A percentile compares a stretch with the other conserved stretches of the same genome.
Conservation (phyloP, 2,888 invertebrate species). For the Hypsopygia costalis region DNA sequence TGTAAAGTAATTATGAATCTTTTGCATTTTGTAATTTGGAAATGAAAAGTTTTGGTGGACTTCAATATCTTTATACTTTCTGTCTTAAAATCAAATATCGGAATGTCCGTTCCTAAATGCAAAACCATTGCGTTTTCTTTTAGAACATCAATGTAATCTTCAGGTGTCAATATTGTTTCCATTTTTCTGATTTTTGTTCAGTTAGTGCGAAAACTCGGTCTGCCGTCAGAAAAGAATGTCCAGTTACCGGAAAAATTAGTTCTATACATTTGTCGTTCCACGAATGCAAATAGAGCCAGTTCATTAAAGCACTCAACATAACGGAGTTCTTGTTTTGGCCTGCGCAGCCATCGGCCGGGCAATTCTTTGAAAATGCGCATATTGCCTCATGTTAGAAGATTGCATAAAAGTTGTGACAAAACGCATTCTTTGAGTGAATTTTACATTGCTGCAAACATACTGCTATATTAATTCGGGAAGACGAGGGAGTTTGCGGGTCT, state of each 20-base stretch:
- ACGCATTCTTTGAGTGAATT: slow-evolving; percentile 2
- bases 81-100: slow-evolving; percentile 19
- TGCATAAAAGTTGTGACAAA: slow-evolving; percentile 1
- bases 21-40: slow-evolving; percentile 21
- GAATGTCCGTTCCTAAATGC: slow-evolving; percentile 16
- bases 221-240: slow-evolving; percentile 22
- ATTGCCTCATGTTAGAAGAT: slow-evolving; percentile 1
- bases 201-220: slow-evolving; percentile 22
- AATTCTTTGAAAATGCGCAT: slow-evolving; percentile 1
- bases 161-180: slow-evolving; percentile 18
- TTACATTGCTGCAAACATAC: slow-evolving; percentile 1
- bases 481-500: no score
- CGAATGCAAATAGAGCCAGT: slow-evolving; percentile 4
- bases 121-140: slow-evolving; percentile 15
- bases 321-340: slow-evolving; percentile 27
- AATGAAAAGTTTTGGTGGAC: slow-evolving; percentile 19
- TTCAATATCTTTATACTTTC: slow-evolving; percentile 18
- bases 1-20: slow-evolving; percentile 10
- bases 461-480: no score
- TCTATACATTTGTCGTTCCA: slow-evolving; percentile 15
- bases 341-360: slow-evolving; percentile 23
- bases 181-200: slow-evolving; percentile 19
- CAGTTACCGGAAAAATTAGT: slow-evolving; percentile 24
- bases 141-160: slow-evolving; percentile 20
- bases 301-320: slow-evolving; percentile 22